Evolutionary conservation across 2,888 invertebrate species (phyloP).

Genomic region (Hedychridium roseum): DNA sequence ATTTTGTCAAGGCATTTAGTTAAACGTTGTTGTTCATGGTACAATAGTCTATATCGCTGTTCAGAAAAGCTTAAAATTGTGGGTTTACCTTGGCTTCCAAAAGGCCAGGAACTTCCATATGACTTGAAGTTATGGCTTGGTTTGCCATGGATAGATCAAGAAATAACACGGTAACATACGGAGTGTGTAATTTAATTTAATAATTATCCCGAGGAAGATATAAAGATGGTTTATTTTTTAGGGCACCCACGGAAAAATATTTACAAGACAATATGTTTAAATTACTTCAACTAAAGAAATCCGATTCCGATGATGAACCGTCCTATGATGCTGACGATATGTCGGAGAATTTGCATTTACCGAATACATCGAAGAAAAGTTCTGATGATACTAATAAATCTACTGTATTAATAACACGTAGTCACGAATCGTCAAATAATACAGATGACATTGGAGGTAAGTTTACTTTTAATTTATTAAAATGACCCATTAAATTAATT

Average conservation of each 20-base stretch:
- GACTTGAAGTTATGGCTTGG: constrained; percentile 66
- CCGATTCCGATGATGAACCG: constrained; percentile 27
- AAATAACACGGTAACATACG: constrained; percentile 46
- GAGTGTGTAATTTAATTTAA: constrained; percentile 1
- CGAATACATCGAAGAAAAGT: neutral
- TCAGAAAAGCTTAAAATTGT: constrained; percentile 61
- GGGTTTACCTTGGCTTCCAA: constrained; percentile 66
- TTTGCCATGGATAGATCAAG: constrained; percentile 64
- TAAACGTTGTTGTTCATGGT: constrained; percentile 67
- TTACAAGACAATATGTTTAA: constrained; percentile 44
- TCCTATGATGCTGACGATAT: constrained; percentile 12
- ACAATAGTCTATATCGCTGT: constrained; percentile 63
- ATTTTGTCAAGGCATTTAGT: constrained; percentile 65
- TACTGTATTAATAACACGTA: neutral
- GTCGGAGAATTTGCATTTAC: constrained; percentile 2
- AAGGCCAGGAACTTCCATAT: constrained; percentile 63
- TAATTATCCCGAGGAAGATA: neutral
- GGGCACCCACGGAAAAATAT: constrained; percentile 22
- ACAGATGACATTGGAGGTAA: constrained; percentile 36
- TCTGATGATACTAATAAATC: no score
- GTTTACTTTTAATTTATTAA: neutral
- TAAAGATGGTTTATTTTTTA: constrained; percentile 12
- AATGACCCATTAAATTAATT: neutral
- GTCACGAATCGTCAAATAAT: neutral
- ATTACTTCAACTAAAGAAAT: constrained; percentile 34